phyloP scores from a whole-genome alignment of 2,797 vertebrate species.

The Clarias fuscus region DNA sequence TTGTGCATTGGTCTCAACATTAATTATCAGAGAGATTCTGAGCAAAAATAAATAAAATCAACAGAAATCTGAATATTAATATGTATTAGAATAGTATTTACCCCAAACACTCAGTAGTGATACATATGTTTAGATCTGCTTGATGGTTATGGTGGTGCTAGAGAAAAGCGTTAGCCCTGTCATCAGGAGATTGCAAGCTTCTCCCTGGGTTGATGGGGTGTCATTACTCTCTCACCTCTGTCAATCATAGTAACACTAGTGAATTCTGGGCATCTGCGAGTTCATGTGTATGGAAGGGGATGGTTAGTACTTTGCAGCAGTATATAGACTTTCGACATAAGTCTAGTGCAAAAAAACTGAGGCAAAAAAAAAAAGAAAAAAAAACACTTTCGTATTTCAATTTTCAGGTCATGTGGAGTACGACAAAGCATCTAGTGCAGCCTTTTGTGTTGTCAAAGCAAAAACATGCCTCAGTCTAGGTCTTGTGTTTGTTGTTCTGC shows the following conservation, averaged over 20 bases:
- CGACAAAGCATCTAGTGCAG: constrained; percentile 15
- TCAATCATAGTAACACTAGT: background rate
- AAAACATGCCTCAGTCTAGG: background rate
- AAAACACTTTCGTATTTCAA: background rate
- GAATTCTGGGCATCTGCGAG: background rate
- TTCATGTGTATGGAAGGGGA: background rate
- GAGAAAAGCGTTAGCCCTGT: background rate
- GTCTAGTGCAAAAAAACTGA: background rate
- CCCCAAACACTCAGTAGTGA: too few species aligned
- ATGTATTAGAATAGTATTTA: background rate
- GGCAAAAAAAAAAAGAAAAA: too few species aligned
- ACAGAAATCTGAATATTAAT: background rate
- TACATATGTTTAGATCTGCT: too few species aligned
- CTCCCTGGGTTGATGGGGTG: background rate
- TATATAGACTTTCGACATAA: background rate
- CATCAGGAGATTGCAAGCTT: background rate
- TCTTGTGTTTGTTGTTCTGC: background rate
- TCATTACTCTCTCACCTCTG: background rate
- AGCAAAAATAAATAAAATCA: too few species aligned
- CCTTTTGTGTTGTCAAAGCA: background rate
- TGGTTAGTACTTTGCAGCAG: background rate
- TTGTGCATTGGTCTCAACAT: background rate
- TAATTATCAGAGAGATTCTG: background rate
- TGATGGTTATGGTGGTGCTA: background rate
- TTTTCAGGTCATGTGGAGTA: constrained; percentile 4